These are phyloP conservation scores for Bradypodion ventrale DNA, from an alignment of 2,797 vertebrate genomes.

Conservation along the genomic window DNA sequence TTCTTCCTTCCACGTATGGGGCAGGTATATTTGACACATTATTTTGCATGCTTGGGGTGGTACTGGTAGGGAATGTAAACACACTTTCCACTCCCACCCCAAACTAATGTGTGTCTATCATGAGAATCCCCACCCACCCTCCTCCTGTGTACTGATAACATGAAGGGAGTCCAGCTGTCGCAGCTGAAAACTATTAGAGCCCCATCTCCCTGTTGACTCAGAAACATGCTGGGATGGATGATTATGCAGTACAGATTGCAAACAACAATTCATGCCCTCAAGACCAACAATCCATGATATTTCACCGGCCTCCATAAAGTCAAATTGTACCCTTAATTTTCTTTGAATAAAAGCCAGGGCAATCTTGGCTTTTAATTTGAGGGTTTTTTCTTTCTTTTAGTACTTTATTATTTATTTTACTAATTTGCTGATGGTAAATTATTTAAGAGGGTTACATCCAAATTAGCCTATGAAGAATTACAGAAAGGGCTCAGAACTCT, in stretches of 20 bases:
- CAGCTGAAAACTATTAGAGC: conserved; percentile 9
- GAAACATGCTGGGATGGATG: conserved; percentile 1
- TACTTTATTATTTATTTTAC: conserved; percentile 27
- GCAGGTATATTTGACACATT: background rate
- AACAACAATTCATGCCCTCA: conserved; percentile 3
- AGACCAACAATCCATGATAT: conserved; percentile 5
- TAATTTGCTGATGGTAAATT: conserved; percentile 29
- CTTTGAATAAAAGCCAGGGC: conserved; percentile 15
- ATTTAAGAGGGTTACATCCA: conserved; percentile 22
- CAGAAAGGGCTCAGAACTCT: conserved; percentile 2
- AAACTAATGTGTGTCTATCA: background rate
- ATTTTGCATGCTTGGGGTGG: background rate
- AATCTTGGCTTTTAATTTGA: conserved; percentile 32
- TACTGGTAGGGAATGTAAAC: background rate
- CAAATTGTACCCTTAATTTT: conserved; percentile 15
- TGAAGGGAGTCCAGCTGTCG: background rate
- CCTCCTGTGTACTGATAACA: background rate
- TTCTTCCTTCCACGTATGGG: accelerated
- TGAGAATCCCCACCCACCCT: no score
- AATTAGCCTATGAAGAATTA: conserved; percentile 24
- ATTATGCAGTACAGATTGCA: conserved; percentile 8
- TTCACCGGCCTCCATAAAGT: conserved; percentile 1
- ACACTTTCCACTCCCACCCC: background rate
- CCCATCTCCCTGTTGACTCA: background rate
- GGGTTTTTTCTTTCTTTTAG: background rate